Base-by-base conservation (phyloP, 2,797 vertebrate genomes). In the Squalus acanthias region DNA sequence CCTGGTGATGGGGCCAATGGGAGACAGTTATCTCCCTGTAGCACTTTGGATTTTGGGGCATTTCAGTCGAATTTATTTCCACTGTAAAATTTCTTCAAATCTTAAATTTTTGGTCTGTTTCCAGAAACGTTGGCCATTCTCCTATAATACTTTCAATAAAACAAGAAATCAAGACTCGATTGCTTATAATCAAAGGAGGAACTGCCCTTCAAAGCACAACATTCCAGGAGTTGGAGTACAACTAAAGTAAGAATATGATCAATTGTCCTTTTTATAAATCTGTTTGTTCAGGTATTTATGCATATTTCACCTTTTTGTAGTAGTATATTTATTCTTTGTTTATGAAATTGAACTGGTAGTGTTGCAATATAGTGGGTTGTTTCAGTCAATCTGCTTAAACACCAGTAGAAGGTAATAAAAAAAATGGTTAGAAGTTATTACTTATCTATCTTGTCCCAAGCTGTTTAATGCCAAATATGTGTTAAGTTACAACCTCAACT, bases 131-230 rank as follows among this genome's bases (percentile, higher is more conserved):
- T 95, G 70, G 94, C 70, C 94, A 22, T 95, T 76, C 26, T 57
- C 69, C 33, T 95, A 95, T 60, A 74, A 76, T 76, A 76, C 46
- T 95, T 95, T 95, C 70, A 95, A 95, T 95, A 76, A 95, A 76
- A 95, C 94, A 76, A 95, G 94, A 57, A 95, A 95, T n/a, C 94
- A 57, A 57, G 69, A 60, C 46, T 95, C 22, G 26, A 76, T 76
- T 95, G 24, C 8, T 95, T 95, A 74, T 76, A 95, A n/a, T 95
- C 94, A 95, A 95, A 74, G 70, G 70, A 95, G 53, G 94, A 95
- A 95, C 50, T 95, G 5, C 70, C 70, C 26, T 57, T 76, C 70
- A 76, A 95, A 72, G 24, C 70, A 39, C 15, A 95, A n/a, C 50
- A 33, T 57, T 57, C 70, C 70, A 57, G 50, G 50, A 53, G 70